These are phyloP conservation scores for Pogonophryne albipinna DNA, from an alignment of 2,797 vertebrate genomes.

Conservation along the genomic window DNA sequence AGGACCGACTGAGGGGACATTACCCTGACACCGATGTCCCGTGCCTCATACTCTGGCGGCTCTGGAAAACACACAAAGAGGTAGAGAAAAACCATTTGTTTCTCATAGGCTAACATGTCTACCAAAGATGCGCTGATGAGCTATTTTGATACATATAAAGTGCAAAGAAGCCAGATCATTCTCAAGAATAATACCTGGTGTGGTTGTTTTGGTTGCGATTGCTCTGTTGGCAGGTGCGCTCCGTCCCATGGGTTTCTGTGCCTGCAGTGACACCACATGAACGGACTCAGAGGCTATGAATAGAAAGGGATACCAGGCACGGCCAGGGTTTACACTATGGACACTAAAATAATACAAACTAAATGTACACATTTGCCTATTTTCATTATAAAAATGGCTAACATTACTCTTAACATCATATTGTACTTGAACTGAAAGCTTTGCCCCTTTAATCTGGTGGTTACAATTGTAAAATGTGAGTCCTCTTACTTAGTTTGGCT, in stretches of 20 bases:
- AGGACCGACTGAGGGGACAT: constrained; percentile 96
- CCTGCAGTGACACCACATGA: constrained; percentile 96
- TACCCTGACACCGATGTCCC: constrained; percentile 93
- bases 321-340: constrained; percentile 82
- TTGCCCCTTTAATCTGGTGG: constrained; percentile 7
- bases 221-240: constrained; percentile 87
- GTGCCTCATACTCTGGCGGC: constrained; percentile 88
- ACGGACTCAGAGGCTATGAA: constrained; percentile 96
- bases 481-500: constrained; percentile 90
- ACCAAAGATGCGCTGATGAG: not conserved
- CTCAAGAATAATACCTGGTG: constrained; percentile 85
- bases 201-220: constrained; percentile 86
- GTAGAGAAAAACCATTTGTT: constrained; percentile 12
- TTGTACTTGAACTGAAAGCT: not conserved
- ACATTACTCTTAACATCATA: constrained; percentile 3
- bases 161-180: constrained; percentile 1
- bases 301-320: constrained; percentile 87
- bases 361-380: constrained; percentile 37
- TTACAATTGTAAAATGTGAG: constrained; percentile 7
- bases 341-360: constrained; percentile 69
- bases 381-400: constrained; percentile 3
- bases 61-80: constrained; percentile 82
- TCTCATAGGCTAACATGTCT: not conserved
- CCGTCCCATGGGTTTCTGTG: constrained; percentile 87
- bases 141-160: not conserved